phyloP scores from a whole-genome alignment of 2,888 invertebrate genomes.

The Amblyjoppa proteus region DNA sequence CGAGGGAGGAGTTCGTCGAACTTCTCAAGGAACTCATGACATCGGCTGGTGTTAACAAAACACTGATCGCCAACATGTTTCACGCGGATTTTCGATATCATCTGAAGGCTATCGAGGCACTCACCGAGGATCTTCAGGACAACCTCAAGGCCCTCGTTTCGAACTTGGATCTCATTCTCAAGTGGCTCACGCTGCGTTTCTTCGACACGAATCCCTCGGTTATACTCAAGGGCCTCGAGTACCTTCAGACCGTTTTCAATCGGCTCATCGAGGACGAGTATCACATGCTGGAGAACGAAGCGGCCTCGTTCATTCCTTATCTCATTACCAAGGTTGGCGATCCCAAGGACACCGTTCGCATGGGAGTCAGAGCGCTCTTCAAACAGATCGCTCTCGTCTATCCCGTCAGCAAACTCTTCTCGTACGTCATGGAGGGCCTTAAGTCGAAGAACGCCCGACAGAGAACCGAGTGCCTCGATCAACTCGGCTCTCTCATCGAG shows the following conservation, averaged over 20 bases:
- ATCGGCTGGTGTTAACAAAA: conserved; percentile 94
- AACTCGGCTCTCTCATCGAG: conserved; percentile 94
- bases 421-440: conserved; percentile 96
- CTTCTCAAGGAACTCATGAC: conserved; percentile 96
- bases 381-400: conserved; percentile 94
- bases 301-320: conserved; percentile 97
- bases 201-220: conserved; percentile 99
- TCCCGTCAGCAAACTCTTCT: conserved; percentile 95
- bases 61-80: conserved; percentile 96
- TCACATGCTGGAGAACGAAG: conserved; percentile 95
- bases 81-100: conserved; percentile 97
- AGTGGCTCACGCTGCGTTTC: conserved; percentile 98
- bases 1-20: conserved; percentile 97
- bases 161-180: conserved; percentile 97
- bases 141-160: conserved; percentile 93
- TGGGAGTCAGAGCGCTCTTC: conserved; percentile 94
- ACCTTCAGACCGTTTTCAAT: conserved; percentile 93
- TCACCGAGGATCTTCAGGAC: conserved; percentile 93
- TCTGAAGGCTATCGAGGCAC: conserved; percentile 96
- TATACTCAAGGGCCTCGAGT: conserved; percentile 97
- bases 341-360: conserved; percentile 97
- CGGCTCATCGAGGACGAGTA: conserved; percentile 93
- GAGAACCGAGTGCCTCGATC: conserved; percentile 97
- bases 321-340: conserved; percentile 98
- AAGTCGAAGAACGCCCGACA: conserved; percentile 99